These are phyloP conservation scores for Centrocercus urophasianus DNA, from an alignment of 2,113 vertebrate species.

Conservation along the genomic window DNA sequence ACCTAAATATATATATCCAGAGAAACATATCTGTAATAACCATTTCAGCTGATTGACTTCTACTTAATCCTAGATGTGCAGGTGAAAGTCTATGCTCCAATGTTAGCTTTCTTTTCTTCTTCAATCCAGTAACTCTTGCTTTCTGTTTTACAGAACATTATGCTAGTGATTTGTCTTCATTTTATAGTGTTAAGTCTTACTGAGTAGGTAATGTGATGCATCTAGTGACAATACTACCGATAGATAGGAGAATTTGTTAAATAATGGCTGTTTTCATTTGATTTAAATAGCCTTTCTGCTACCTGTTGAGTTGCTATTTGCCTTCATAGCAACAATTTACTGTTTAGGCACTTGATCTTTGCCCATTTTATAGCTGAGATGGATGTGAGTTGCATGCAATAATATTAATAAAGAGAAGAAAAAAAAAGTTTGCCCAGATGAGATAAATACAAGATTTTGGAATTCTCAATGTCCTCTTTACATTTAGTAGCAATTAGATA, in stretches of 20 bases:
- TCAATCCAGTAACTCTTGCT: neutral
- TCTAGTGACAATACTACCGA: rapidly evolving
- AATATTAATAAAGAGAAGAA: neutral
- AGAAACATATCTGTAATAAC: neutral
- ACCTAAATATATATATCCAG: no score
- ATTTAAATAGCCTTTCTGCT: neutral
- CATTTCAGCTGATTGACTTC: neutral
- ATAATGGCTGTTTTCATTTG: neutral
- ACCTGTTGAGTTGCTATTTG: neutral
- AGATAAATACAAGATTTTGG: neutral
- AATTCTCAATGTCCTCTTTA: neutral
- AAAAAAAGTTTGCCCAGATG: neutral
- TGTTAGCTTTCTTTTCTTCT: neutral
- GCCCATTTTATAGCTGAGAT: neutral
- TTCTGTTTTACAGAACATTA: neutral
- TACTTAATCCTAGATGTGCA: neutral
- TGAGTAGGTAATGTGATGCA: neutral
- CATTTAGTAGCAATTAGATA: neutral
- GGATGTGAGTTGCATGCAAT: neutral
- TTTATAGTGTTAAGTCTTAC: neutral
- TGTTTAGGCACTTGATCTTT: neutral
- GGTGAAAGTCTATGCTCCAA: neutral
- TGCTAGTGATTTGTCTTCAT: neutral
- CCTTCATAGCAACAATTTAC: neutral
- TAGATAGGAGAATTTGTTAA: neutral